Conservation (phyloP, 1,140 invertebrate genomes). For the Drosophila sp. region DNA sequence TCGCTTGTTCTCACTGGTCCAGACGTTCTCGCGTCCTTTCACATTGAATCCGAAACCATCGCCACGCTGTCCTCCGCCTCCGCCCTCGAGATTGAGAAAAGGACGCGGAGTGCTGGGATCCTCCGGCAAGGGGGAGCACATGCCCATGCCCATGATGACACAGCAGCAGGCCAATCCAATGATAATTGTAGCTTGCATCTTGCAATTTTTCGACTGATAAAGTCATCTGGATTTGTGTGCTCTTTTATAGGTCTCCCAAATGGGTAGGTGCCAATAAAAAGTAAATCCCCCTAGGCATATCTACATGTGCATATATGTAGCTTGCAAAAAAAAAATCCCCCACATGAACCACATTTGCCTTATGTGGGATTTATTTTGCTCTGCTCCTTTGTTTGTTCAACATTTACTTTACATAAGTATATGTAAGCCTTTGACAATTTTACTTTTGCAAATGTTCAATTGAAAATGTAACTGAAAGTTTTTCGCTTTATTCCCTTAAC, state of each 20-base stretch:
- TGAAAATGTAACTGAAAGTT: background rate
- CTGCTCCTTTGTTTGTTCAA: background rate
- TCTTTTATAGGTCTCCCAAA: slow-evolving; percentile 3
- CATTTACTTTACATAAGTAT: background rate
- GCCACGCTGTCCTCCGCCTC: slow-evolving; percentile 45
- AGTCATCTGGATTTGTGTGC: background rate
- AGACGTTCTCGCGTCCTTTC: slow-evolving; percentile 45
- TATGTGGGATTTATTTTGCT: background rate
- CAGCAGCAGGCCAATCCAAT: slow-evolving; percentile 2
- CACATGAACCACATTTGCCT: background rate
- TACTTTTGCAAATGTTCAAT: background rate
- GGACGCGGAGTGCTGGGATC: slow-evolving; percentile 12
- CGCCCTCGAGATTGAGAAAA: slow-evolving; percentile 49
- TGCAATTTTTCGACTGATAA: background rate
- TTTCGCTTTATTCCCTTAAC: background rate
- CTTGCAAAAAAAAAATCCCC: background rate
- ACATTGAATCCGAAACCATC: slow-evolving; percentile 47
- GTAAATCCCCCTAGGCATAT: background rate
- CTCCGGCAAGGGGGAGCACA: slow-evolving; percentile 12
- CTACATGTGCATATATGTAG: too few species aligned
- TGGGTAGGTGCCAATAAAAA: background rate
- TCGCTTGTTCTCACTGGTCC: slow-evolving; percentile 60
- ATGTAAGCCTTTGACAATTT: background rate
- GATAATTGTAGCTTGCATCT: slow-evolving; percentile 5
- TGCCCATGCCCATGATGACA: slow-evolving; percentile 14